Evolutionary conservation across 2,888 invertebrate species (phyloP).

Genomic region (Tenodera sinensis): DNA sequence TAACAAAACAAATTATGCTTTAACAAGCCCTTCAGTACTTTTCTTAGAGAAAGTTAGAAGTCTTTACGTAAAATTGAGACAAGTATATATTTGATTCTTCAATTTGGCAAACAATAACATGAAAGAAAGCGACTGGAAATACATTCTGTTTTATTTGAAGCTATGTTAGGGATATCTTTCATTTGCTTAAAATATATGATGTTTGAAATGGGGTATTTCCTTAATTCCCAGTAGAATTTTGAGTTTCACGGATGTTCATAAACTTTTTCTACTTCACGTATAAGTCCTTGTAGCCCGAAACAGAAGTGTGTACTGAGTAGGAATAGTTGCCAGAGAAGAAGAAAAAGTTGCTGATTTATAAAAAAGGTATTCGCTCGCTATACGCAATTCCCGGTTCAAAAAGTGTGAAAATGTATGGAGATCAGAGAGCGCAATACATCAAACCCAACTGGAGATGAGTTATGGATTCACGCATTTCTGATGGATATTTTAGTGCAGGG

Average conservation of each 20-base stretch:
- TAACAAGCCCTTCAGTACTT: no score
- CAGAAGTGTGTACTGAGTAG: neutral
- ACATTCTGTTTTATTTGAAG: no score
- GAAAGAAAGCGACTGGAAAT: no score
- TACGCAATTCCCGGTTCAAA: neutral
- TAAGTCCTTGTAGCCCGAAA: neutral
- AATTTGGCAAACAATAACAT: no score
- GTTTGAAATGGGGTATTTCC: neutral
- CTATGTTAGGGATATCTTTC: neutral
- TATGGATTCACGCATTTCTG: neutral
- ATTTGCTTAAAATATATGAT: neutral
- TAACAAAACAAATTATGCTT: no score
- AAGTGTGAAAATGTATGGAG: constrained; percentile 12
- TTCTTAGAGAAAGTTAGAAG: no score
- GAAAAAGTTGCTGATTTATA: constrained; percentile 3
- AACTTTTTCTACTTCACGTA: neutral
- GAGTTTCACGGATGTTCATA: neutral
- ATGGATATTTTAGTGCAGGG: constrained; percentile 11
- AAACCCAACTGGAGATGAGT: neutral
- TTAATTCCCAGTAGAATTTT: neutral
- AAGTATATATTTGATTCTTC: no score
- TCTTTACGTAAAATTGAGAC: no score
- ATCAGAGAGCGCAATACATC: constrained; percentile 7
- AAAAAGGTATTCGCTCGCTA: neutral
- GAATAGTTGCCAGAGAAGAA: neutral